These are phyloP conservation scores for Zenarchopterus dispar DNA, from an alignment of 2,797 vertebrate genomes.

Conservation along the genomic window DNA sequence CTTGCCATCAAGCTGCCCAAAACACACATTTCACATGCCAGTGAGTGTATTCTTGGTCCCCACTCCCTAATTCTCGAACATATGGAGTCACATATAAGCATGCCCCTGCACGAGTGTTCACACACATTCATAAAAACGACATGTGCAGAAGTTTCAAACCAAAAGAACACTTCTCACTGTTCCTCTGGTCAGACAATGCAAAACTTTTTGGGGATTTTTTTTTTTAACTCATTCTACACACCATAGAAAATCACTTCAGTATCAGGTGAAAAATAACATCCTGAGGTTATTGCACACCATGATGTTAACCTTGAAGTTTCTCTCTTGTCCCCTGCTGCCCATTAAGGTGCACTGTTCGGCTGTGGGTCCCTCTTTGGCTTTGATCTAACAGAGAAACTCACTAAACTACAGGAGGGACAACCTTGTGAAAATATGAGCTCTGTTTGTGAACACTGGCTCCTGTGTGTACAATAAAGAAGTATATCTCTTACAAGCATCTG, in stretches of 20 bases:
- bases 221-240: neutral
- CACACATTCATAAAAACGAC: slow-evolving; percentile 37
- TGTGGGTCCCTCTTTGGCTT: slow-evolving; percentile 53
- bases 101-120: slow-evolving; percentile 33
- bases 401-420: slow-evolving; percentile 68
- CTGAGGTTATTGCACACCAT: slow-evolving; percentile 12
- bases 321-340: slow-evolving; percentile 18
- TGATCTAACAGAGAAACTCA: slow-evolving; percentile 66
- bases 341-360: slow-evolving; percentile 43
- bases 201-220: slow-evolving; percentile 4
- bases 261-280: slow-evolving; percentile 35
- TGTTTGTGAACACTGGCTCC: slow-evolving; percentile 66
- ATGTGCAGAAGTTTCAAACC: slow-evolving; percentile 42
- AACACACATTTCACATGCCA: slow-evolving; percentile 78
- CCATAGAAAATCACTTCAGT: neutral
- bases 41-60: slow-evolving; percentile 72
- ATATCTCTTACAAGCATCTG: slow-evolving; percentile 69
- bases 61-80: slow-evolving; percentile 74
- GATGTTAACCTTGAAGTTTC: slow-evolving; percentile 5
- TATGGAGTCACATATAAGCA: slow-evolving; percentile 66
- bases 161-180: slow-evolving; percentile 15
- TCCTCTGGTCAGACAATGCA: no score
- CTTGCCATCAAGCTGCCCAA: slow-evolving; percentile 53
- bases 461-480: slow-evolving; percentile 64
- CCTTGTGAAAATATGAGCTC: slow-evolving; percentile 73